Conservation (phyloP, 1,140 invertebrate species). For the Drosophila novamexicana region DNA sequence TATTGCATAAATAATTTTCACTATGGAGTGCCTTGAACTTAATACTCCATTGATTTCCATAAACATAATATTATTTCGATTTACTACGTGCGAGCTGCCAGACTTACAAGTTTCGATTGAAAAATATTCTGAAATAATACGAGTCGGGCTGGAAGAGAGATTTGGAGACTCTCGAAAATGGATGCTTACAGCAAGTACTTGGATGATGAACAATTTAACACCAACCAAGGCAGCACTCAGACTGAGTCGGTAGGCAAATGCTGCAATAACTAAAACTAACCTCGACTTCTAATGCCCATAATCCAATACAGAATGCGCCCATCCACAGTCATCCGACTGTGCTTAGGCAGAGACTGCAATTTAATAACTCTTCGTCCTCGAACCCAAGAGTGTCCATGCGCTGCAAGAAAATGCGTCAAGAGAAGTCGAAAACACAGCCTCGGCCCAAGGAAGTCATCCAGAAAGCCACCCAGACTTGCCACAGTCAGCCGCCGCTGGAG, state of each 20-base stretch:
- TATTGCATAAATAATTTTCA: too few species aligned
- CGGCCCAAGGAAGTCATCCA: neutral
- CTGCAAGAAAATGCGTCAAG: neutral
- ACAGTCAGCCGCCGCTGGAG: too few species aligned
- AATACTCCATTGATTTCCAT: neutral
- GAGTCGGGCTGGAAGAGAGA: neutral
- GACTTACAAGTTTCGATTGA: neutral
- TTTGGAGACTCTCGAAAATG: neutral
- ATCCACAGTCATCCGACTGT: too few species aligned
- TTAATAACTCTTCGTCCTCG: neutral
- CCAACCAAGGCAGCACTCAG: neutral
- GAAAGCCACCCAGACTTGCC: slow-evolving; percentile 5
- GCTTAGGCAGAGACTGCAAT: neutral
- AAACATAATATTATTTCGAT: neutral
- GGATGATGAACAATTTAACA: neutral
- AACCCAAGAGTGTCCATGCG: neutral
- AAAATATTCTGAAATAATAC: neutral
- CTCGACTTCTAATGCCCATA: neutral
- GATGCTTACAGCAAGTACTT: neutral
- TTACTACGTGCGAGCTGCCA: neutral
- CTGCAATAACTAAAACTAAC: neutral
- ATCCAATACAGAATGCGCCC: neutral
- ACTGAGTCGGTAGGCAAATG: neutral
- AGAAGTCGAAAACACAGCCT: neutral
- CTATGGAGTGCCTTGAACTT: neutral